Base-by-base conservation (phyloP, 2,113 vertebrate species). In the Petromus typicus region DNA sequence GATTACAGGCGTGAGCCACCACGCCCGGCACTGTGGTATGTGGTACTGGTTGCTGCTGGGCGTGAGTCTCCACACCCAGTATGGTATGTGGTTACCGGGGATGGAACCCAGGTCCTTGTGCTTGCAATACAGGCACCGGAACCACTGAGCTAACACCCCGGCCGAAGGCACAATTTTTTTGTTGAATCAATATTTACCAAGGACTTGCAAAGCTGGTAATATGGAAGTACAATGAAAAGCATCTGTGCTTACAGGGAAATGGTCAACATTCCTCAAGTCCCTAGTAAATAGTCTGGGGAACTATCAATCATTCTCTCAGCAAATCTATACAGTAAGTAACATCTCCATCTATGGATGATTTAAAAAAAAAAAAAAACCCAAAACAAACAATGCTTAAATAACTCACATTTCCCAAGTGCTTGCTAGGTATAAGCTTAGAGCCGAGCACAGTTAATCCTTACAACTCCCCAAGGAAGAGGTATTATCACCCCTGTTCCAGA, bases 381-480 rank as follows among this genome's bases (percentile, higher is more conserved):
- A 13, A 20, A 69, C n/a, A 43, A 23, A 78, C 45, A 64, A 56
- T 3, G 4, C 78, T 83, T 43, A 83, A 30, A 10, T 9, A 87
- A 81, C 27, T 78, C 84, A 73, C 27, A 40, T 43, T 91, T 51
- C 13, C 90, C 16, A 16, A 69, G 51, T 18, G 63, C 51, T 79
- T 69, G 51, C 27, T 25, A 83, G 30, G 51, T 45, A 5, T 34
- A 45, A 57, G 48, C 34, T 45, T 25, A 4, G 45, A 30, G 83
- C 84, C 91, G 89, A 59, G 90, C 75, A 95, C 75, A 94, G 91
- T 93, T 96, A 95, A 96, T 95, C 95, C 89, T 89, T 86, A 75
- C 10, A n/a, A 61, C 78, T 86, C 59, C 61, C 83, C 43, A 71
- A 57, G 90, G 94, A 90, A 89, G 32, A 92, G 66, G 61, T 30